Conservation (phyloP, 2,888 invertebrate species). For the Pachydiplax longipennis region DNA sequence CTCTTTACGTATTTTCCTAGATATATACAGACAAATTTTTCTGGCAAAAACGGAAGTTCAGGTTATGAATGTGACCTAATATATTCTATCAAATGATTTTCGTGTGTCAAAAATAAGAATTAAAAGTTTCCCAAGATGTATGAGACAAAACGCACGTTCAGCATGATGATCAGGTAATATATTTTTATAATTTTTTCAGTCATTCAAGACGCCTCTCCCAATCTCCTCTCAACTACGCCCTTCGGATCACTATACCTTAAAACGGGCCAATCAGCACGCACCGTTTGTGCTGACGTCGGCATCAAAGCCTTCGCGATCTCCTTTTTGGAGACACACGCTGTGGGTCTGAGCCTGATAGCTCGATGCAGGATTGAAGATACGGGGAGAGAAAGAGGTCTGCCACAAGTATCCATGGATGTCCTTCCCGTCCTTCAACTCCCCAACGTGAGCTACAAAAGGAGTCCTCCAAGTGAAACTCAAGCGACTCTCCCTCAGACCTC, state of each 20-base stretch:
- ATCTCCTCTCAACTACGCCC: background rate
- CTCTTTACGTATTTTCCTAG: no score
- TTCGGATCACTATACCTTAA: background rate
- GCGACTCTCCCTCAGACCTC: background rate
- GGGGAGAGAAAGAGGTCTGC: background rate
- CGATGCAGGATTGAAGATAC: background rate
- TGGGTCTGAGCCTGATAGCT: background rate
- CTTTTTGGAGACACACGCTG: background rate
- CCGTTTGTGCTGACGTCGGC: conserved; percentile 25
- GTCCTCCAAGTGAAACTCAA: background rate
- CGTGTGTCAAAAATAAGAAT: no score
- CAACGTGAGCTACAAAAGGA: background rate
- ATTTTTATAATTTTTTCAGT: no score
- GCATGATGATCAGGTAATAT: no score
- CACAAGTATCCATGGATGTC: background rate
- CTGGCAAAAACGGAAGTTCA: no score
- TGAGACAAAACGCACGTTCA: no score
- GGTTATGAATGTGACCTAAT: no score
- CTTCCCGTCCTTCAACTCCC: background rate
- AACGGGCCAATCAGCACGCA: conserved; percentile 36
- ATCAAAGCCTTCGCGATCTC: background rate
- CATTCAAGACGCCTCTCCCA: no score
- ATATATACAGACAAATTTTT: no score
- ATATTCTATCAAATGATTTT: no score
- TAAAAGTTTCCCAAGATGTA: no score